Conservation (phyloP, 2,888 invertebrate genomes). For the Drosophila mulleri region DNA sequence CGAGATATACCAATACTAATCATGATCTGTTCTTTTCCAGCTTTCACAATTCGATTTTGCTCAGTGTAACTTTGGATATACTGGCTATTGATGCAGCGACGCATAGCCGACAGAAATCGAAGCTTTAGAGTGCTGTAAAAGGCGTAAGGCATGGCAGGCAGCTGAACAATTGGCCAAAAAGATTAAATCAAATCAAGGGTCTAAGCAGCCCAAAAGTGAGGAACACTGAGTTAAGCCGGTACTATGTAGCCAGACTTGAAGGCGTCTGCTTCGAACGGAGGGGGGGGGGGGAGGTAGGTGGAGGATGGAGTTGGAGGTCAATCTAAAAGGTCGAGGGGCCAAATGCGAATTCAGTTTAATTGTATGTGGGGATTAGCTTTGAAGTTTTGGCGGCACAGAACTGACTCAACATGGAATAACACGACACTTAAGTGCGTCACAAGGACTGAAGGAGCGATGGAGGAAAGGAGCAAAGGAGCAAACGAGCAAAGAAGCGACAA, state of each 20-base stretch:
- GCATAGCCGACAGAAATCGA: slow-evolving; percentile 2
- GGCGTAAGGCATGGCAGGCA: slow-evolving; percentile 27
- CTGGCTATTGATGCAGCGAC: not conserved
- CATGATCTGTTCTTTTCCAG: no score
- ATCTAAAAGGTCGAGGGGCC: slow-evolving; percentile 11
- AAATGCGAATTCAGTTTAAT: slow-evolving; percentile 38
- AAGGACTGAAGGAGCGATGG: not conserved
- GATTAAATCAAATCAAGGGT: slow-evolving; percentile 69
- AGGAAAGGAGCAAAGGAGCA: no score
- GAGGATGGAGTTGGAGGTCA: not conserved
- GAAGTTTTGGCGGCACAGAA: slow-evolving; percentile 32
- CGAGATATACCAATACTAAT: no score
- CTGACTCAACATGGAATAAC: slow-evolving; percentile 38
- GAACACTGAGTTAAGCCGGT: slow-evolving; percentile 29
- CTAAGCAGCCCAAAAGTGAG: slow-evolving; percentile 33
- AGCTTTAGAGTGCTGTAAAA: not conserved
- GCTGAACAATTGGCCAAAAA: slow-evolving; percentile 58
- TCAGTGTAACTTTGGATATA: slow-evolving; percentile 2
- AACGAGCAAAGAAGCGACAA: not conserved
- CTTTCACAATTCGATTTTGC: not conserved
- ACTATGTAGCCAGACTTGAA: not conserved
- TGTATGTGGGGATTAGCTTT: slow-evolving; percentile 59
- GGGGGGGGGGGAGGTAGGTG: not conserved
- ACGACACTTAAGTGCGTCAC: slow-evolving; percentile 45
- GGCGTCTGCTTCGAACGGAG: not conserved